phyloP scores from a whole-genome alignment of 2,113 vertebrate genomes.

The Bucco capensis region DNA sequence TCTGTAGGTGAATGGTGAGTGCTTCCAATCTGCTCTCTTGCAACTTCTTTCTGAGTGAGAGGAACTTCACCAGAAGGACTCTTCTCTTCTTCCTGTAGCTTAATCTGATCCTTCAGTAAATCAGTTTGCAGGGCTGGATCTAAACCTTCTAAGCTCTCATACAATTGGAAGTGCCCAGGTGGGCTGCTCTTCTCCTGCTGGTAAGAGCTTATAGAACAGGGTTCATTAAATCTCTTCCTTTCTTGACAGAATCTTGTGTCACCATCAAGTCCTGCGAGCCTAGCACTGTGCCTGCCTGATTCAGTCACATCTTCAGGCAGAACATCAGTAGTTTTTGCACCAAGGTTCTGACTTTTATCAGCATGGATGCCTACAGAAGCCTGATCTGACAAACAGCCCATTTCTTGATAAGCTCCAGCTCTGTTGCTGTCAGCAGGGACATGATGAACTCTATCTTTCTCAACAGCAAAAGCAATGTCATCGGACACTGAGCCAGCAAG shows the following conservation, averaged over 20 bases:
- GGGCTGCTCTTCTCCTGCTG: not conserved
- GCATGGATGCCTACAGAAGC: not conserved
- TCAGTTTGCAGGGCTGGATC: not conserved
- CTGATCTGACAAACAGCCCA: not conserved
- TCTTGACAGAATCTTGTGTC: not conserved
- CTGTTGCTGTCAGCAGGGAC: not conserved
- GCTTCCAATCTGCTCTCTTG: not conserved
- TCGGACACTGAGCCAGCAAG: not conserved
- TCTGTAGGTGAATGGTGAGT: not conserved
- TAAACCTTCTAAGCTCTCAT: not conserved
- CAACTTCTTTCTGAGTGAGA: not conserved
- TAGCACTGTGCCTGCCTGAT: not conserved
- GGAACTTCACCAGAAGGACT: not conserved
- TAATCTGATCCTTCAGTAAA: not conserved
- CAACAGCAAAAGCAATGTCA: not conserved
- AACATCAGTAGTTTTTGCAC: not conserved
- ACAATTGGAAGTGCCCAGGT: not conserved
- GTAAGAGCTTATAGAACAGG: not conserved
- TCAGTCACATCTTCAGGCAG: not conserved
- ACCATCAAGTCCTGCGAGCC: not conserved
- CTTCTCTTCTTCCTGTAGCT: not conserved
- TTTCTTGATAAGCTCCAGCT: not conserved
- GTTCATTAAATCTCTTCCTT: accelerated
- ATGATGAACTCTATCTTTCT: not conserved
- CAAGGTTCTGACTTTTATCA: not conserved